Evolutionary conservation across 2,113 vertebrate species (phyloP).

Genomic region (Daboia siamensis): DNA sequence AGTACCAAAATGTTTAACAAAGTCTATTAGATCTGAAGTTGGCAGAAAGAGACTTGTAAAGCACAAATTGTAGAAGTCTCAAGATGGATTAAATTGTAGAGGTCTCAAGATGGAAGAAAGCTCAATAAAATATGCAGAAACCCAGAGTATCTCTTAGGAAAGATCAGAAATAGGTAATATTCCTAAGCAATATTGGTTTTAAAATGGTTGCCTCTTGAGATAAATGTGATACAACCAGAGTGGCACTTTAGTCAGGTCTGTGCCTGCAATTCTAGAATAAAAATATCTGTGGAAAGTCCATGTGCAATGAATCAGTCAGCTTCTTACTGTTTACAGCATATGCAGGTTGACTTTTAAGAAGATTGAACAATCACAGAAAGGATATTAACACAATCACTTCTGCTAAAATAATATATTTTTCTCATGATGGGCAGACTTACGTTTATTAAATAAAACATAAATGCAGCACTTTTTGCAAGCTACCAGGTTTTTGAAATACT

Average conservation of each 20-base stretch:
- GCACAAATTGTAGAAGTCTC: neutral
- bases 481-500: neutral
- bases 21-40: neutral
- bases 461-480: neutral
- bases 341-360: neutral
- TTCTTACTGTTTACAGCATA: neutral
- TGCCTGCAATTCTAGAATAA: neutral
- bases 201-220: slow-evolving; percentile 8
- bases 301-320: slow-evolving; percentile 1
- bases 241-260: neutral
- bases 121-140: neutral
- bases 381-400: neutral
- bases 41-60: neutral
- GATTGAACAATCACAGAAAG: neutral
- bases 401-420: neutral
- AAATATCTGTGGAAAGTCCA: slow-evolving; percentile 2
- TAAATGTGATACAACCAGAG: neutral
- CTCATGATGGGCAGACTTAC: neutral
- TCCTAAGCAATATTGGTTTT: slow-evolving; percentile 9
- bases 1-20: neutral
- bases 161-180: neutral
- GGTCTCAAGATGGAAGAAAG: neutral
- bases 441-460: neutral
- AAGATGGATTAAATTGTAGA: neutral
- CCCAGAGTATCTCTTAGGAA: neutral